Conservation (phyloP, 2,797 vertebrate genomes). For the Mallotus villosus region DNA sequence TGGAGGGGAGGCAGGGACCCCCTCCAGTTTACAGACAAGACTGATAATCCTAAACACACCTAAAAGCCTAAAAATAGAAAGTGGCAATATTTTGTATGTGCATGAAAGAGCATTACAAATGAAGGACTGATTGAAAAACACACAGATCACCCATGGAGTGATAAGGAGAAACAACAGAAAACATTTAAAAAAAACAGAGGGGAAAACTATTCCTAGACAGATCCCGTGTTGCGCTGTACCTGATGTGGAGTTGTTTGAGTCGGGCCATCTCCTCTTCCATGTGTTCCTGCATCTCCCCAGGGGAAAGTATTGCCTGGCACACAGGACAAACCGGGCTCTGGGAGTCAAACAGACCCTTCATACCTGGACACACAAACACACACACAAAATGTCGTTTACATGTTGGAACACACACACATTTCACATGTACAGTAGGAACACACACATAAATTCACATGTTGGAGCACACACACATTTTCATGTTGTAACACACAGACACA, state of each 20-base stretch:
- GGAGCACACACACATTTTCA: not conserved
- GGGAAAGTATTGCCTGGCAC: conserved; percentile 87
- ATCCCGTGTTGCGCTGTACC: conserved; percentile 69
- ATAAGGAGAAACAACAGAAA: not conserved
- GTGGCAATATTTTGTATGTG: not conserved
- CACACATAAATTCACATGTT: not conserved
- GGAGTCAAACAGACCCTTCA: conserved; percentile 87
- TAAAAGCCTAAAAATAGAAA: conserved; percentile 3
- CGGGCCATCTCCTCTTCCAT: conserved; percentile 93
- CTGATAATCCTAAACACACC: conserved; percentile 44
- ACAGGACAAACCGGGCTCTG: conserved; percentile 92
- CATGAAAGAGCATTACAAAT: conserved; percentile 16
- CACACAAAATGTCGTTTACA: not conserved
- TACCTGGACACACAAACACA: conserved; percentile 70
- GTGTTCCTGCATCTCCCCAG: conserved; percentile 91
- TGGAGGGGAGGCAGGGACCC: not conserved
- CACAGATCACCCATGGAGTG: too few species aligned
- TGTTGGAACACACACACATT: not conserved
- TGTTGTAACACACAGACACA: not conserved
- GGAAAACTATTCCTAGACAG: not conserved
- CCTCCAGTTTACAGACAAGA: conserved; percentile 42
- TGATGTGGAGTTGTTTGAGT: conserved; percentile 86
- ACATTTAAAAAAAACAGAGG: conserved; percentile 11
- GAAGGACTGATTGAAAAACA: not conserved
- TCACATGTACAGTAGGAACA: not conserved